Percentiles rank a stretch among this genome's conserved stretches.
Evolutionary conservation across 2,888 invertebrate species (phyloP).

Genomic region (Merodon equestris): DNA sequence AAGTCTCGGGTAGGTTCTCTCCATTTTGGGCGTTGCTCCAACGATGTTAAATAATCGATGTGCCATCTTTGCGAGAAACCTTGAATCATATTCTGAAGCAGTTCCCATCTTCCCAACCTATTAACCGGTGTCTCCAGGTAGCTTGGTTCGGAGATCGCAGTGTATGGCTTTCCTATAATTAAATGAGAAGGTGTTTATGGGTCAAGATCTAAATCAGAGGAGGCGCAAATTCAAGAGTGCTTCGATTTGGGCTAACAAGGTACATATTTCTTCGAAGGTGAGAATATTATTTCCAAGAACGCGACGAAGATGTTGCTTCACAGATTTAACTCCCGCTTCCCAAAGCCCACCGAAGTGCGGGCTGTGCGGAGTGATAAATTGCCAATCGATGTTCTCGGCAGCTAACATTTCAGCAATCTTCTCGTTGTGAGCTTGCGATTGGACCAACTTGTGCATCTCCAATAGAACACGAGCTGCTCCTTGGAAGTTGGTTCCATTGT

Average conservation of each 20-base stretch:
- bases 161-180: conserved; percentile 13
- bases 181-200: conserved; percentile 27
- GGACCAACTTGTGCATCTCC: conserved; percentile 4
- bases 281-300: conserved; percentile 28
- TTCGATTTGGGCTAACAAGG: conserved; percentile 57
- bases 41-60: conserved; percentile 19
- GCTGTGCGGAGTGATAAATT: conserved; percentile 4
- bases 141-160: conserved; percentile 11
- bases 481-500: conserved; percentile 7
- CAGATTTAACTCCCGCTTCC: too few species aligned
- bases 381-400: too few species aligned
- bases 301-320: conserved; percentile 37
- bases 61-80: conserved; percentile 14
- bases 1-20: conserved; percentile 5
- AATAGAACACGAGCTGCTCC: conserved; percentile 10
- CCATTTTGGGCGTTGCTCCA: conserved; percentile 35
- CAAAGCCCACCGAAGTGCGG: conserved; percentile 2
- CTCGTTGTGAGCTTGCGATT: conserved; percentile 10
- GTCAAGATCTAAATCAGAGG: conserved; percentile 20
- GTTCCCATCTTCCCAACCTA: conserved; percentile 14
- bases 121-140: neutral
- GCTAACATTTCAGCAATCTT: conserved; percentile 4
- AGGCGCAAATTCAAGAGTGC: conserved; percentile 32
- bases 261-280: conserved; percentile 48
- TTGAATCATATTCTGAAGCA: conserved; percentile 9